These are phyloP conservation scores for Prionailurus viverrinus DNA, from an alignment of 2,113 vertebrate species.

Conservation along the genomic window DNA sequence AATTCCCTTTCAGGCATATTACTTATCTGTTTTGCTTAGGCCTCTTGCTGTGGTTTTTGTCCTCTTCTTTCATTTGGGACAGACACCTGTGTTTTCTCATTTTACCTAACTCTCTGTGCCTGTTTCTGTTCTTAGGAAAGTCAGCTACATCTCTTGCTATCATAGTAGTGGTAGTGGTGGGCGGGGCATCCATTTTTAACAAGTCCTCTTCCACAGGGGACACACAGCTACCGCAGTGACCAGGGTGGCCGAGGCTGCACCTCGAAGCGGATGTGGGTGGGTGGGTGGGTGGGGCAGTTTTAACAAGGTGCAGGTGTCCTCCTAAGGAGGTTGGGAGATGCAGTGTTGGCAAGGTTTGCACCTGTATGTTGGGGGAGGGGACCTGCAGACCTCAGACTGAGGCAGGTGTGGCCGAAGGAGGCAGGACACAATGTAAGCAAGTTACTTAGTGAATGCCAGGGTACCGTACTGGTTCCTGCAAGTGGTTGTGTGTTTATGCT, in stretches of 20 bases:
- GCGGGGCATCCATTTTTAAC: neutral
- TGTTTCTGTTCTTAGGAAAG: neutral
- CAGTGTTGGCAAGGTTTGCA: neutral
- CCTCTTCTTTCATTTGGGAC: neutral
- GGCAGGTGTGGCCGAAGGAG: neutral
- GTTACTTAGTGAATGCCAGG: neutral
- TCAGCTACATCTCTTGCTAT: neutral
- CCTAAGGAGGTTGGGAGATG: neutral
- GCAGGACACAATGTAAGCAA: neutral
- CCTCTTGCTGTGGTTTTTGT: neutral
- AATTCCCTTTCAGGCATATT: neutral
- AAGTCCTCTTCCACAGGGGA: neutral
- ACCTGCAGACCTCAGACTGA: neutral
- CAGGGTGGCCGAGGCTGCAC: neutral
- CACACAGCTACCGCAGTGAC: neutral
- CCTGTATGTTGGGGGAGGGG: neutral
- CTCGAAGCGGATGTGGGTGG: neutral
- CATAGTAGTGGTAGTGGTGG: neutral
- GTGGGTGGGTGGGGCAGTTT: neutral
- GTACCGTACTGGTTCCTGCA: neutral
- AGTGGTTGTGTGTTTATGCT: neutral
- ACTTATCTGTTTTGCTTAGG: neutral
- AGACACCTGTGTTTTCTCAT: neutral
- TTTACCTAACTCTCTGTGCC: neutral
- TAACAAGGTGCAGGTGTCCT: neutral